Evolutionary conservation across 37 sponge, comb jelly and placozoan species (phyloP).

Genomic region (Chondrilla cf. caribensis): DNA sequence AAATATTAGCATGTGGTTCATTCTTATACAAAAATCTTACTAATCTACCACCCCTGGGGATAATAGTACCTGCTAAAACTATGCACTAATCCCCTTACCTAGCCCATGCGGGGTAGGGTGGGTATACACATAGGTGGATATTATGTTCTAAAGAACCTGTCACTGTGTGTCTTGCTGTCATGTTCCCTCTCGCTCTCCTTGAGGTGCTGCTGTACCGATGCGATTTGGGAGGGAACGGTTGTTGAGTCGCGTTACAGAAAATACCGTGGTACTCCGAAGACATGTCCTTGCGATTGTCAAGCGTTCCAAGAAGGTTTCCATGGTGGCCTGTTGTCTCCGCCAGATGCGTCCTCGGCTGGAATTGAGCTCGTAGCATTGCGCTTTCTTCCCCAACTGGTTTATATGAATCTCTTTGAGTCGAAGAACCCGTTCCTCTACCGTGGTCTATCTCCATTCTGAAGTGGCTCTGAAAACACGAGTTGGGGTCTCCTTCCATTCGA

Average conservation of each 20-base stretch:
- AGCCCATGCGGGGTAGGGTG: no score
- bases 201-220: not conserved
- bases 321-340: not conserved
- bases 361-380: not conserved
- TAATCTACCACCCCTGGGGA: no score
- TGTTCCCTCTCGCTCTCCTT: not conserved
- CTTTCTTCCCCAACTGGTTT: not conserved
- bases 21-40: no score
- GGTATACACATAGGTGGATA: no score
- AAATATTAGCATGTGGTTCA: no score
- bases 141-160: no score
- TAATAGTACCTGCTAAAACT: no score
- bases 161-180: not conserved
- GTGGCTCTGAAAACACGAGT: conserved; percentile 12
- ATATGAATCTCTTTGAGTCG: conserved; percentile 7
- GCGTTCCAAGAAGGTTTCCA: conserved; percentile 7
- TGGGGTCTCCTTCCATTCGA: not conserved
- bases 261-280: not conserved
- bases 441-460: conserved; percentile 1
- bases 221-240: not conserved
- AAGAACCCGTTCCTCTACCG: not conserved
- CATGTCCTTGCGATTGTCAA: not conserved
- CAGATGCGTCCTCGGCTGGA: not conserved
- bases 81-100: no score
- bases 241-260: not conserved